Conservation (phyloP, 2,113 vertebrate species). For the Mirza zaza region DNA sequence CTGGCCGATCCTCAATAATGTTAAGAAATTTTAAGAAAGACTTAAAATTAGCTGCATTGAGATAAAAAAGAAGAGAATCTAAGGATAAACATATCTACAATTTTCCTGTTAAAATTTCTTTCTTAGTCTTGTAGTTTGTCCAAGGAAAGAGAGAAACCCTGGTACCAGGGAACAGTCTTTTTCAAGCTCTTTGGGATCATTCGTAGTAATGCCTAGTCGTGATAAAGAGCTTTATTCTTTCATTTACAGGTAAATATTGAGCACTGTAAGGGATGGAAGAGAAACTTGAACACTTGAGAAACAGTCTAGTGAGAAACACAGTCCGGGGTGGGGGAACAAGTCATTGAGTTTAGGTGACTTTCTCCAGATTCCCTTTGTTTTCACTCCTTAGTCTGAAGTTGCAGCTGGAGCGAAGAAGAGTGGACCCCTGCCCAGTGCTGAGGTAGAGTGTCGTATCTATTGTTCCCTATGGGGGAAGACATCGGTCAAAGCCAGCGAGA, state of each 20-base stretch:
- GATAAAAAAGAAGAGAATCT: neutral
- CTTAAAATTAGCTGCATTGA: neutral
- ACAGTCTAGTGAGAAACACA: neutral
- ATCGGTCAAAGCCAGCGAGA: fast-evolving
- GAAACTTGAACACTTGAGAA: neutral
- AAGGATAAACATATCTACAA: neutral
- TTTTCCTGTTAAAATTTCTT: neutral
- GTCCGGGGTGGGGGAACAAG: fast-evolving
- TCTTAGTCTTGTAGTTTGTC: neutral
- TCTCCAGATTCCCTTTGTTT: conserved; percentile 32
- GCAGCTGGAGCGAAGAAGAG: conserved; percentile 73
- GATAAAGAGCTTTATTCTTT: neutral
- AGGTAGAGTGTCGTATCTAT: conserved; percentile 74
- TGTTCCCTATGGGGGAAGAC: neutral
- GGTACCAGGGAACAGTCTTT: neutral
- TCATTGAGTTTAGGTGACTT: fast-evolving
- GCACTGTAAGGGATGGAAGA: neutral
- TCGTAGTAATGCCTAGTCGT: fast-evolving
- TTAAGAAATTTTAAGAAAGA: neutral
- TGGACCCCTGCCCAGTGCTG: conserved; percentile 64
- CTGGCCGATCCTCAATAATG: no score
- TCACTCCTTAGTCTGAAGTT: conserved; percentile 81
- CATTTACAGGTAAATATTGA: no score
- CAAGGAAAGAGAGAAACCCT: neutral
- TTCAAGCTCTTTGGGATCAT: neutral